A percentile compares a stretch with the other conserved stretches of the same genome.
Evolutionary conservation across 2,888 invertebrate genomes (phyloP).

Genomic region (Nymphalis c-album): DNA sequence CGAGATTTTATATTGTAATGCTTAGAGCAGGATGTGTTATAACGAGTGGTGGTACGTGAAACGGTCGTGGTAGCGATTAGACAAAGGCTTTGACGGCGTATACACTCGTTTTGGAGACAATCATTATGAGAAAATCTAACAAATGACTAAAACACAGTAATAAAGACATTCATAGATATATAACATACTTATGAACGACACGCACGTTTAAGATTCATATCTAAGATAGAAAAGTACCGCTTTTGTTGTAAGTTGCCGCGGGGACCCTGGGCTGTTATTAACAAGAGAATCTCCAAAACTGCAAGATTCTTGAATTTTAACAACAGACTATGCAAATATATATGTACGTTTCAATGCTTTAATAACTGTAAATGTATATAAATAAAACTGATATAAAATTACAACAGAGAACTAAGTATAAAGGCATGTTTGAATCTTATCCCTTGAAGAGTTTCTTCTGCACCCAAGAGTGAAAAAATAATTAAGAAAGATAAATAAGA

Average conservation of each 20-base stretch:
- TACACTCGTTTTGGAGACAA: constrained; percentile 79
- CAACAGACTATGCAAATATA: neutral
- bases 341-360: neutral
- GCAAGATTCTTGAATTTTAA: constrained; percentile 33
- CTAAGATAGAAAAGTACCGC: constrained; percentile 79
- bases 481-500: too few relatives aligned
- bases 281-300: constrained; percentile 55
- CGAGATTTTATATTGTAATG: constrained; percentile 23
- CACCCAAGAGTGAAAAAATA: too few relatives aligned
- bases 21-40: constrained; percentile 37
- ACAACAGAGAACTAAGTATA: too few relatives aligned
- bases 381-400: too few relatives aligned
- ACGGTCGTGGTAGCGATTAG: constrained; percentile 69
- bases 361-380: neutral
- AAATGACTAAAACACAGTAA: constrained; percentile 80
- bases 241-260: constrained; percentile 70
- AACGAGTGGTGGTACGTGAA: constrained; percentile 40
- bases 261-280: constrained; percentile 66
- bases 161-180: constrained; percentile 81
- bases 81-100: constrained; percentile 77
- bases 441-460: too few relatives aligned
- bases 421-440: too few relatives aligned
- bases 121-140: constrained; percentile 82
- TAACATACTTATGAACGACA: constrained; percentile 77
- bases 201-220: constrained; percentile 79